phyloP scores from a whole-genome alignment of 92 coral and sea anemone genomes.

The Plumapathes pennacea region DNA sequence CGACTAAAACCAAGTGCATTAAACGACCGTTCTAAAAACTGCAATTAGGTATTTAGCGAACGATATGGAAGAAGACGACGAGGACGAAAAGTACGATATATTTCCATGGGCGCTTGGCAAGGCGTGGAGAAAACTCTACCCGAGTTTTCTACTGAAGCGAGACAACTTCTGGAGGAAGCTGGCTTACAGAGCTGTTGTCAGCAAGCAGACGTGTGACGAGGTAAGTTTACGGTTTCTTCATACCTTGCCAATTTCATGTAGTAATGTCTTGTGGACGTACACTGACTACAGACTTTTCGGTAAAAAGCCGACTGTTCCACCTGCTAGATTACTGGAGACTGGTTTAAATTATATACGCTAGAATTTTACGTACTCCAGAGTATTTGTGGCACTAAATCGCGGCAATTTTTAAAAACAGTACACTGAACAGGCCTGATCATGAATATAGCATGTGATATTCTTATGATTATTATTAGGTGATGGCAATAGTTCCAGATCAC shows the following conservation, averaged over 20 bases:
- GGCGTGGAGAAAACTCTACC: constrained; percentile 93
- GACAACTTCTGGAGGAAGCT: constrained; percentile 90
- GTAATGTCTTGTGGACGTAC: too few species aligned
- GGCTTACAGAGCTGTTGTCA: constrained; percentile 92
- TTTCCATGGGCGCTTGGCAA: constrained; percentile 98
- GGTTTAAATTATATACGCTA: too few species aligned
- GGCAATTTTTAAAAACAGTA: too few species aligned
- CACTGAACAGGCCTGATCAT: too few species aligned
- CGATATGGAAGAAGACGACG: constrained; percentile 99
- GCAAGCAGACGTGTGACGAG: constrained; percentile 96
- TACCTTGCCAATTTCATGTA: too few species aligned
- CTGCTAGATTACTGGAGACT: too few species aligned
- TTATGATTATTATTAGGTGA: constrained; percentile 58
- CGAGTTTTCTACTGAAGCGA: constrained; percentile 74
- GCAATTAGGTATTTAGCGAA: constrained; percentile 81
- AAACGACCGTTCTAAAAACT: not conserved
- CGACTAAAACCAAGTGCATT: not conserved
- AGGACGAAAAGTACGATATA: constrained; percentile 97
- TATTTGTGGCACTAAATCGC: too few species aligned
- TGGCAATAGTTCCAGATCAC: constrained; percentile 93
- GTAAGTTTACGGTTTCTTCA: too few species aligned
- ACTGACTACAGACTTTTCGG: too few species aligned
- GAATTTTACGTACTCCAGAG: not conserved
- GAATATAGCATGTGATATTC: too few species aligned
- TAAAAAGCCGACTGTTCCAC: too few species aligned